Base-by-base conservation (phyloP, 2,797 vertebrate genomes). In the Spatula clypeata region DNA sequence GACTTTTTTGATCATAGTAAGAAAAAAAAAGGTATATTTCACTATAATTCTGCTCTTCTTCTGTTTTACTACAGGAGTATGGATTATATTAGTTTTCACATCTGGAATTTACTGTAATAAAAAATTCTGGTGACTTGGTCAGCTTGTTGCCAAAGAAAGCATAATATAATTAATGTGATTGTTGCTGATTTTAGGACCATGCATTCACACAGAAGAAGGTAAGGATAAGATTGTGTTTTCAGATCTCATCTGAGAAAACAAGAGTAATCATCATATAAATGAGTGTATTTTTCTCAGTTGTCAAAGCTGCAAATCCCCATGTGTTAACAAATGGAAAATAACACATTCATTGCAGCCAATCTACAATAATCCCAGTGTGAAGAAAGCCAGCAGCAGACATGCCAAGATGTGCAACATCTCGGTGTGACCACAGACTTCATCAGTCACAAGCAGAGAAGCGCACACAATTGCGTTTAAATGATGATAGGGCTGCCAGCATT, bases 311-410 rank as follows among this genome's bases (percentile, higher is more conserved):
- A 94, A 97, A 95, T 91, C 83, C 92, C 93, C 94, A 93, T 77
- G 93, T 95, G 96, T 90, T 98, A 97, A 96, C 96, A 97, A 98
- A 97, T 95, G 93, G 97, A 94, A 98, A 98, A 96, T 95, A 96
- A 95, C 96, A 96, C 93, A 71, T 94, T 88, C 88, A 86, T 53
- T 93, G 94, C 93, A 97, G 79, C 82, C 96, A 97, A 88, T 97
- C 97, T 97, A 86, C 97, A 97, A 94, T 95, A 96, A 97, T 93
- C 94, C 90, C 80, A 21, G 71, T 57, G 79, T 95, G 97, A 96
- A 92, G 92, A 95, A 91, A 81, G 81, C 72, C 86, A 81, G 90
- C 62, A 94, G 82, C 86, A 96, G 96, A 93, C 91, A 88, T 97
- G 97, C 94, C 95, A 96, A 96, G 85, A 87, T 6, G 4, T 2